Conservation (phyloP, 2,797 vertebrate genomes). For the Cyprinodon diabolis region DNA sequence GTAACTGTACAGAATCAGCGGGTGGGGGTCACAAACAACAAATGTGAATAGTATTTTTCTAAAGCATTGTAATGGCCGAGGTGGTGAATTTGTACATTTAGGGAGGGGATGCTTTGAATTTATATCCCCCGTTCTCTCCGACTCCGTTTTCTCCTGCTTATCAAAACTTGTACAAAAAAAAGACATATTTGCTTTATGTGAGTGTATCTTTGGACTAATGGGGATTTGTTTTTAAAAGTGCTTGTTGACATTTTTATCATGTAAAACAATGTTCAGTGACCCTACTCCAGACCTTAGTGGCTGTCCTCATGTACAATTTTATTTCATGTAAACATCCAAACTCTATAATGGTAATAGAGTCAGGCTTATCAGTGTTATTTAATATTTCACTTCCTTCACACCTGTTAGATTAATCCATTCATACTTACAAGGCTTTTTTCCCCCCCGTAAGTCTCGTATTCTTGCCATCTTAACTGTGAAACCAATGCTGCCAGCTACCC, state of each 20-base stretch:
- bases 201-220: constrained; percentile 82
- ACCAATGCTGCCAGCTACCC: constrained; percentile 57
- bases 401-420: not conserved
- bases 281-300: constrained; percentile 81
- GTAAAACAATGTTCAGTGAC: constrained; percentile 58
- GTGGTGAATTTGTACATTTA: constrained; percentile 91
- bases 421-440: not conserved
- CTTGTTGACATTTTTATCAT: constrained; percentile 61
- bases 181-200: constrained; percentile 86
- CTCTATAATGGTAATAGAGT: constrained; percentile 14
- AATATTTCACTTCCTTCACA: not conserved
- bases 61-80: constrained; percentile 88
- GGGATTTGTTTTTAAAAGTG: constrained; percentile 81
- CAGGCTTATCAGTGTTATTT: not conserved
- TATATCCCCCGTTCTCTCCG: constrained; percentile 74
- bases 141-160: constrained; percentile 83
- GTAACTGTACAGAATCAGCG: constrained; percentile 75
- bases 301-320: constrained; percentile 81
- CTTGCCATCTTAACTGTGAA: constrained; percentile 33
- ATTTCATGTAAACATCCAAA: constrained; percentile 37
- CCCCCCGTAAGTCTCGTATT: constrained; percentile 7
- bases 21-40: constrained; percentile 79
- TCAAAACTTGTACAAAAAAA: constrained; percentile 69
- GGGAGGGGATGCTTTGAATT: constrained; percentile 76
- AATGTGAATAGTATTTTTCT: constrained; percentile 99